Evolutionary conservation across 2,113 vertebrate genomes (phyloP).

Genomic region (Castor canadensis): DNA sequence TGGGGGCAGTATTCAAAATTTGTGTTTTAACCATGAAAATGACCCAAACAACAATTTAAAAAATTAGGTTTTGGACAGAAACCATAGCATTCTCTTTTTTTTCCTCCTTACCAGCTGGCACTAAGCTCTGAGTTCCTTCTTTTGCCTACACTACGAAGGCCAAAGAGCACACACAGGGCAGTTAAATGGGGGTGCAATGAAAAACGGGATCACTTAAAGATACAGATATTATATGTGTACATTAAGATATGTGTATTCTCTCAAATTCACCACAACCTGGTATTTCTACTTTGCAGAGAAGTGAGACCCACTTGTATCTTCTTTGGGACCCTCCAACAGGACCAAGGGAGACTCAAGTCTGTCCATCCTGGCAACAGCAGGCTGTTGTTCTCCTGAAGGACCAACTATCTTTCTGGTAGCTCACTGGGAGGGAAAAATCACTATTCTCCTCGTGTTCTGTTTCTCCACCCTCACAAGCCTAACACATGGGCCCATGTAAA

Average conservation of each 20-base stretch:
- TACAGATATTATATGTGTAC: too few species aligned
- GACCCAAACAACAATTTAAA: background rate
- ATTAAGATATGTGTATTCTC: background rate
- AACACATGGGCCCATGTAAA: background rate
- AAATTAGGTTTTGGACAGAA: background rate
- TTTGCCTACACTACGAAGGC: background rate
- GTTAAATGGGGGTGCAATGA: accelerated
- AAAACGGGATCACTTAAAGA: background rate
- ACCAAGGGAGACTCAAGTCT: background rate
- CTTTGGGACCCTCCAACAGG: background rate
- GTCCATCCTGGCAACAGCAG: too few species aligned
- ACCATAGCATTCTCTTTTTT: background rate
- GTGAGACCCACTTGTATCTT: background rate
- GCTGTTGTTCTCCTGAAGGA: background rate
- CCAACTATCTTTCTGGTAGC: background rate
- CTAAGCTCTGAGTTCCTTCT: background rate
- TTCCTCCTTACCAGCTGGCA: background rate
- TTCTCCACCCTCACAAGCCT: background rate
- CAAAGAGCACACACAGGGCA: background rate
- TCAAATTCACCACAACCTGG: background rate
- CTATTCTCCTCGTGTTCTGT: background rate
- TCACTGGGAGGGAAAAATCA: background rate
- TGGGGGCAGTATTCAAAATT: background rate
- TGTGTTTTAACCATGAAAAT: constrained; percentile 19
- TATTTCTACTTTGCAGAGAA: background rate